phyloP scores from a whole-genome alignment of 1,140 invertebrate genomes.

The Oscheius sp. region DNA sequence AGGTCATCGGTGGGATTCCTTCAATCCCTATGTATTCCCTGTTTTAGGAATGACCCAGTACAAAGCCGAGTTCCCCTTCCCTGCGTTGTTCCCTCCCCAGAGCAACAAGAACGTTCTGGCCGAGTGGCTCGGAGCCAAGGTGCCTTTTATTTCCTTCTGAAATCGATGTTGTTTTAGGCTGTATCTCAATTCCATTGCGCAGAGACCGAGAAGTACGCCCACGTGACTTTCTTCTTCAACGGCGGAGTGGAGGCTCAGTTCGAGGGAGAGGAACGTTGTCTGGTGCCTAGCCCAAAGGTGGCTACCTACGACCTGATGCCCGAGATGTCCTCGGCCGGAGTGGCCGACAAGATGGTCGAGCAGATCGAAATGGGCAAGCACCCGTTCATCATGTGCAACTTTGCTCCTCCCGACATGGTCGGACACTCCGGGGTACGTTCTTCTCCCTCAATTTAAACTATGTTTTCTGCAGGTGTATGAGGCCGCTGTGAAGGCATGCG shows the following conservation, averaged over 20 bases:
- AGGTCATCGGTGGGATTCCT: constrained; percentile 26
- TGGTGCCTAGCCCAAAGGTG: constrained; percentile 66
- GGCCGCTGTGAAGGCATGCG: constrained; percentile 63
- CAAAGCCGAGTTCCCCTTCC: constrained; percentile 64
- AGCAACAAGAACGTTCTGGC: constrained; percentile 64
- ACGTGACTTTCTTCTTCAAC: constrained; percentile 66
- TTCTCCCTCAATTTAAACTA: not conserved
- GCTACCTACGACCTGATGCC: constrained; percentile 65
- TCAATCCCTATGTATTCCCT: not conserved
- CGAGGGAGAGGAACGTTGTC: constrained; percentile 61
- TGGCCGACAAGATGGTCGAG: constrained; percentile 63
- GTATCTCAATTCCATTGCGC: constrained; percentile 64
- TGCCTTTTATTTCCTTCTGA: not conserved
- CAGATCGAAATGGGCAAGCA: constrained; percentile 62
- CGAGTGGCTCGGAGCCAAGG: constrained; percentile 61
- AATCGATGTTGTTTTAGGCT: constrained; percentile 37
- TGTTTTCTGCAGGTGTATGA: constrained; percentile 57
- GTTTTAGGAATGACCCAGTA: constrained; percentile 64
- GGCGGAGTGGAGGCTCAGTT: constrained; percentile 64
- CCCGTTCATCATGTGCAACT: constrained; percentile 66
- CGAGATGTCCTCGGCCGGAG: constrained; percentile 63
- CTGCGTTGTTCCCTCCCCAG: constrained; percentile 62
- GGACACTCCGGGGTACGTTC: constrained; percentile 63
- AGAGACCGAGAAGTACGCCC: constrained; percentile 66
- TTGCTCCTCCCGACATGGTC: constrained; percentile 66